These are phyloP conservation scores for Aquatica leii DNA, from an alignment of 2,888 invertebrate genomes.

Conservation along the genomic window DNA sequence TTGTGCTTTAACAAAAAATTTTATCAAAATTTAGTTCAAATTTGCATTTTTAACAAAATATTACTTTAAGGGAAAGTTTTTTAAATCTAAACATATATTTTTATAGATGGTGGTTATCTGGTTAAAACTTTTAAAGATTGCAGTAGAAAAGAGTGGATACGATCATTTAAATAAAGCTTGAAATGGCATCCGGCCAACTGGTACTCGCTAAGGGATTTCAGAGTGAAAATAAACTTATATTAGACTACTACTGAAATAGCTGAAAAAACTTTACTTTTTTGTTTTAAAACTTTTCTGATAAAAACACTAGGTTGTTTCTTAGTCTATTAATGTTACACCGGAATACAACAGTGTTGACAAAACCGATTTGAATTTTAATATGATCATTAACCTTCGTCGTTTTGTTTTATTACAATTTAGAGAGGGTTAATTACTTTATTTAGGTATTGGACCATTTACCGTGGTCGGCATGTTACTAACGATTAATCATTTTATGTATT, in stretches of 20 bases:
- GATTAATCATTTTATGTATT: too few relatives aligned
- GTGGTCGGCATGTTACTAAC: too few relatives aligned
- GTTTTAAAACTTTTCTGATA: neutral
- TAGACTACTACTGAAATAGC: slow-evolving; percentile 23
- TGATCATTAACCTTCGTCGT: too few relatives aligned
- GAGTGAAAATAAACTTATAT: slow-evolving; percentile 29
- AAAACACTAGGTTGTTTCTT: slow-evolving; percentile 9
- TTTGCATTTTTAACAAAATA: neutral
- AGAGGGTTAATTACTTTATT: too few relatives aligned
- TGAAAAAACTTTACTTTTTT: slow-evolving; percentile 25
- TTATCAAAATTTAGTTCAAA: slow-evolving; percentile 1
- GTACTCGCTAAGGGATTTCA: slow-evolving; percentile 25
- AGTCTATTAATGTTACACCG: neutral
- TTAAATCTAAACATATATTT: neutral
- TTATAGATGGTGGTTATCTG: too few relatives aligned
- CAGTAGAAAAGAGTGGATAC: too few relatives aligned
- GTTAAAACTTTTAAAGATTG: too few relatives aligned
- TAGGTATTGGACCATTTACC: too few relatives aligned
- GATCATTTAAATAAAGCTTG: slow-evolving; percentile 11
- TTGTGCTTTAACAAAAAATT: too few relatives aligned
- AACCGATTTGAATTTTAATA: too few relatives aligned
- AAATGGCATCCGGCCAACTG: slow-evolving; percentile 26
- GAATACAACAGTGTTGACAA: too few relatives aligned
- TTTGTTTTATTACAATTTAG: too few relatives aligned
- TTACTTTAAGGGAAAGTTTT: neutral